Base-by-base conservation (phyloP, 2,888 invertebrate species). In the Nomada ferruginata region DNA sequence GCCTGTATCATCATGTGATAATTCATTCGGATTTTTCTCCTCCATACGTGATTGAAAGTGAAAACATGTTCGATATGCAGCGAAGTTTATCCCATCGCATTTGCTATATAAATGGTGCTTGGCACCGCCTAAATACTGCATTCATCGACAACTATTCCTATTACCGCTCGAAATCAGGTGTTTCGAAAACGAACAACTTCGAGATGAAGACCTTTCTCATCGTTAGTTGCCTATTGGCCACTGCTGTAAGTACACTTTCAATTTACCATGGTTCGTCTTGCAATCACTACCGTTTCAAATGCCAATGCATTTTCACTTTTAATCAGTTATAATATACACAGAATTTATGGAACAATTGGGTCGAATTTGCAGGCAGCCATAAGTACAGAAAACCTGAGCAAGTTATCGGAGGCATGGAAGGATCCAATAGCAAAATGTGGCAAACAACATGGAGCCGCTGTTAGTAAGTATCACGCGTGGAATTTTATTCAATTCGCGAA, bases 391-490 rank as follows among this genome's bases (percentile, higher is more conserved):
- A 0, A 18, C 2, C 0, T 57, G 3, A 68, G 78, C 0, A 0
- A 2, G 0, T 78, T 69, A 9, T 0, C 78, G 10, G 44, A 63
- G 0, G 0, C 1, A 0, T 2, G 2, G 4, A 64, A 47, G 13
- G 79, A 59, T 0, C 2, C 15, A 4, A 1, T 23, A 1, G 0
- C 29, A 13, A 7, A 11, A 0, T 79, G 79, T 15, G 69, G 11
- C 11, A 70, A 78, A n/a, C 52, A 78, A 44, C 0, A 50, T 15
- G 79, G 79, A 7, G 13, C 26, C 13, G 20, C 57, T 0, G 79
- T 23, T n/a, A 0, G 79, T 79, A 29, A 59, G 69, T 42, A 26
- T 23, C 1, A 0, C 1, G 3, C 20, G 52, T 20, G 4, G 2
- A 9, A 23, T 23, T 42, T 42, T 2, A 1, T 29, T 2, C 18